Evolutionary conservation across 2,113 vertebrate genomes (phyloP).

Genomic region (Gasterosteus nipponicus): DNA sequence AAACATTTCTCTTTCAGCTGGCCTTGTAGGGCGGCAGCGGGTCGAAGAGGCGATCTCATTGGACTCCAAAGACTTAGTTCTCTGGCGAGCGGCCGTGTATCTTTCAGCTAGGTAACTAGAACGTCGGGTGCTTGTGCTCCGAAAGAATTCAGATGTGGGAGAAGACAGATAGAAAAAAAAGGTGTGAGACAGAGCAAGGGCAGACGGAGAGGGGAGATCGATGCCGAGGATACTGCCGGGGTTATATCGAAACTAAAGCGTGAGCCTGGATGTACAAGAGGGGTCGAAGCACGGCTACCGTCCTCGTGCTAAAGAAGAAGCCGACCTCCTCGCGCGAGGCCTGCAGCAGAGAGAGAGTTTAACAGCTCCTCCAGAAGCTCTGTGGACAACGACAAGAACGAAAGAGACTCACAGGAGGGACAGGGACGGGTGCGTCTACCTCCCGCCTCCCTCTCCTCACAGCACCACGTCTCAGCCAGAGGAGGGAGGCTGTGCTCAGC

Average conservation of each 20-base stretch:
- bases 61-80: slow-evolving; percentile 39
- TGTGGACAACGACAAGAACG: neutral
- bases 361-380: neutral
- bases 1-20: slow-evolving; percentile 9
- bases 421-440: neutral
- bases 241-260: slow-evolving; percentile 1
- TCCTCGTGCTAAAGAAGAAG: neutral
- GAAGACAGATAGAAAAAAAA: slow-evolving; percentile 5
- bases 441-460: slow-evolving; percentile 40
- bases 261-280: neutral
- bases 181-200: slow-evolving; percentile 5
- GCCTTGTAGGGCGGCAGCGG: neutral
- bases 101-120: slow-evolving; percentile 41
- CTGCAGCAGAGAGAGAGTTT: neutral
- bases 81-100: slow-evolving; percentile 17
- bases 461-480: slow-evolving; percentile 29
- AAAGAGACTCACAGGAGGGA: neutral
- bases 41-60: slow-evolving; percentile 13
- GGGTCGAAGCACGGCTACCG: neutral
- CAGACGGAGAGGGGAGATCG: neutral
- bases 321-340: neutral
- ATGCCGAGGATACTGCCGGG: neutral
- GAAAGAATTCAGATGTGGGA: slow-evolving; percentile 36
- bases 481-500: slow-evolving; percentile 46
- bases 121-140: slow-evolving; percentile 32